Evolutionary conservation across 2,888 invertebrate genomes (phyloP).

Genomic region (Noctua pronuba): DNA sequence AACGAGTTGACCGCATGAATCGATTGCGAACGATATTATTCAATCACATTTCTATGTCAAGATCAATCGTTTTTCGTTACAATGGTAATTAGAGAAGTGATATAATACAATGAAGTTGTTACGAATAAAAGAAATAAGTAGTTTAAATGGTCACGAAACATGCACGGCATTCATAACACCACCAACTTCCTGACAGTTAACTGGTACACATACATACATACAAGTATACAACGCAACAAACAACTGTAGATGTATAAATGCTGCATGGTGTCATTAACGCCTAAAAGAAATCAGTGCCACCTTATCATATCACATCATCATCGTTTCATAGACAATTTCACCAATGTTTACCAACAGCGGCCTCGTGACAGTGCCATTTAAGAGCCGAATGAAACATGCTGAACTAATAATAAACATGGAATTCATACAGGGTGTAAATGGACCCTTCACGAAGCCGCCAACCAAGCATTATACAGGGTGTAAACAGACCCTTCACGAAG

Average conservation of each 20-base stretch:
- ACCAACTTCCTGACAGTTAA: background rate
- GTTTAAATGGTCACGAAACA: background rate
- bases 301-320: background rate
- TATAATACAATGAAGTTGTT: slow-evolving; percentile 4
- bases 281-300: background rate
- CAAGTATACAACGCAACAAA: background rate
- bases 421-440: too few species aligned
- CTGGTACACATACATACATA: background rate
- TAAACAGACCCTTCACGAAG: too few species aligned
- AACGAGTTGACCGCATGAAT: slow-evolving; percentile 31
- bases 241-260: background rate
- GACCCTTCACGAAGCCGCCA: too few species aligned
- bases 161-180: background rate
- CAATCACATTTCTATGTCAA: slow-evolving; percentile 68
- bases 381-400: too few species aligned
- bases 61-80: slow-evolving; percentile 58
- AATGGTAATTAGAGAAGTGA: slow-evolving; percentile 15
- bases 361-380: too few species aligned
- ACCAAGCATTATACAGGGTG: too few species aligned
- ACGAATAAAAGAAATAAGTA: background rate
- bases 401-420: background rate
- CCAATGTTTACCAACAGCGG: too few species aligned
- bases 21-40: slow-evolving; percentile 33
- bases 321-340: background rate
- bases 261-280: background rate